phyloP scores from a whole-genome alignment of 2,888 invertebrate genomes.

The Meteorus colon region DNA sequence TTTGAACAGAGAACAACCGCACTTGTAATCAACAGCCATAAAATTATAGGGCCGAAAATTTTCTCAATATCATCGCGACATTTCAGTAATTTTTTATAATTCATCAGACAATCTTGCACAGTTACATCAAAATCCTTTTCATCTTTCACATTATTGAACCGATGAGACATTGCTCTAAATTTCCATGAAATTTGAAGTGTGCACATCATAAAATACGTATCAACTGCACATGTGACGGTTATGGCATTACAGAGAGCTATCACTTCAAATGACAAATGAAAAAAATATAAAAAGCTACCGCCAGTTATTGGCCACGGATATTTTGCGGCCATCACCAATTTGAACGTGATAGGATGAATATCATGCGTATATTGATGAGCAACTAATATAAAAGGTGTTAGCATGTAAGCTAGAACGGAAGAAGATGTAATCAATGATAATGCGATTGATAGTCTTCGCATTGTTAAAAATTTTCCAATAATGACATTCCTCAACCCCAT shows the following conservation, averaged over 20 bases:
- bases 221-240: not conserved
- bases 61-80: not conserved
- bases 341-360: too few relatives aligned
- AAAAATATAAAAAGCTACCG: not conserved
- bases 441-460: too few relatives aligned
- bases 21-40: not conserved
- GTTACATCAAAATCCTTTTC: not conserved
- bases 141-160: not conserved
- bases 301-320: not conserved
- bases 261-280: not conserved
- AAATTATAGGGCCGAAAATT: not conserved
- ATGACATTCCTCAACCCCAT: too few relatives aligned
- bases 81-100: not conserved
- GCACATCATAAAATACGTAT: not conserved
- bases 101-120: not conserved
- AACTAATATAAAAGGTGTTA: too few relatives aligned
- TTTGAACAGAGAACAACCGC: not conserved
- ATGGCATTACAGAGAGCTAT: not conserved
- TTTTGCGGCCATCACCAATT: not conserved
- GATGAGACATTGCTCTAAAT: not conserved
- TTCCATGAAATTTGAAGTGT: not conserved
- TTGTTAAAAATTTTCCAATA: too few relatives aligned
- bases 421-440: too few relatives aligned
- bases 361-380: too few relatives aligned
- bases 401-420: too few relatives aligned